Evolutionary conservation across 2,888 invertebrate genomes (phyloP), one percentile per base, ranked within the genome.

Genomic region (Ptilodon capucinus): DNA sequence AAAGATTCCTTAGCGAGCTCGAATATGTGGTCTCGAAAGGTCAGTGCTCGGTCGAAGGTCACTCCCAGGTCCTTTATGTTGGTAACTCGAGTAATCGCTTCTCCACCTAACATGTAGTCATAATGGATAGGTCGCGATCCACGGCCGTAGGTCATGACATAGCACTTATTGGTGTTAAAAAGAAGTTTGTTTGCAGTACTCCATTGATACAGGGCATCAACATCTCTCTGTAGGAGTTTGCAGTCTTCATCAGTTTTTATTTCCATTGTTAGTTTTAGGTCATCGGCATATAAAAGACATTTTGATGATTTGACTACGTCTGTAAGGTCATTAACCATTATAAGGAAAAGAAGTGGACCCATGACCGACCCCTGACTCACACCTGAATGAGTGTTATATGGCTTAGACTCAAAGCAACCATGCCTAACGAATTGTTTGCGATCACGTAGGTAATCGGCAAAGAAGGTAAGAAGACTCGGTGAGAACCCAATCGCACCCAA

Each of bases 261-360:
- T 25, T 25, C 25, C 9, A 11, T 11, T 9, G 8, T 9, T 11
- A 25, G 25, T 11, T 25, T 25, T 25, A 25, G 9, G 25, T 25
- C 25, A 25, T 25, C 25, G 8, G 25, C 25, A 25, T 25, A 25
- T 3, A 25, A 11, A 9, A 25, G 11, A 9, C 25, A 25, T 9
- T 25, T 25, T 11, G 25, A n/a, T n/a, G n/a, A n/a, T n/a, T n/a
- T n/a, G n/a, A n/a, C n/a, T n/a, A n/a, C n/a, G n/a, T n/a, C n/a
- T n/a, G n/a, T n/a, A n/a, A 23, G 8, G 23, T 23, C 23, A 23
- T 23, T 23, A 23, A 23, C 8, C 39, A 39, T 21, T 18, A 39
- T 39, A n/a, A 42, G 21, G 19, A 32, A 42, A 11, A 42, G 21
- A 34, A 42, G 21, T 14, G 32, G 35, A 7, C 34, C 34, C 42